Evolutionary conservation across 2,797 vertebrate genomes (phyloP).

Genomic region (Iguana delicatissima): DNA sequence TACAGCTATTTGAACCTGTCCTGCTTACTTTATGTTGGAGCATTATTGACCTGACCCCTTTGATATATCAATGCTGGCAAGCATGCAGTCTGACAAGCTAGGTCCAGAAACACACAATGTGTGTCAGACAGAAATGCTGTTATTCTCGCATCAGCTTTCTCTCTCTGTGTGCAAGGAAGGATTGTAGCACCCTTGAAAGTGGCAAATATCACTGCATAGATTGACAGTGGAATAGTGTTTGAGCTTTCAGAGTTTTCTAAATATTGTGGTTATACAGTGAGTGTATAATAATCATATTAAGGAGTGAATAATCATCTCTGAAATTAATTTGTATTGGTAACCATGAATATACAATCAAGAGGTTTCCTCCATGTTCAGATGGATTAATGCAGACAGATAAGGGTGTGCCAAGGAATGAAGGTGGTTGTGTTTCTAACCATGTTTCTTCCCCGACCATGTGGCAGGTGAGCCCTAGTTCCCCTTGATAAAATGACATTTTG

Average conservation of each 20-base stretch:
- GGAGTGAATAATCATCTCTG: neutral
- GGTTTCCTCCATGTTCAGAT: neutral
- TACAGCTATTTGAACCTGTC: conserved; percentile 43
- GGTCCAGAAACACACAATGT: conserved; percentile 38
- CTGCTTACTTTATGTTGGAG: conserved; percentile 43
- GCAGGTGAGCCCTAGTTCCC: too few species aligned
- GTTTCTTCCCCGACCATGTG: too few species aligned
- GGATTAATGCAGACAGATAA: neutral
- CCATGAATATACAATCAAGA: neutral
- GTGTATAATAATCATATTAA: neutral
- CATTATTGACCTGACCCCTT: conserved; percentile 29
- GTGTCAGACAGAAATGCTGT: neutral
- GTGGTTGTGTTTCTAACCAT: too few species aligned
- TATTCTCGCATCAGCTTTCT: conserved; percentile 21
- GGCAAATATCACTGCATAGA: neutral
- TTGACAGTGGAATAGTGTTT: neutral
- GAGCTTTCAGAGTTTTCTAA: neutral
- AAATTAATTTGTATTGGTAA: neutral
- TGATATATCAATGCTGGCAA: conserved; percentile 43
- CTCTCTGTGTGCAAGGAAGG: conserved; percentile 55
- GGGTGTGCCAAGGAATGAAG: too few species aligned
- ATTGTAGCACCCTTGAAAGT: conserved; percentile 5
- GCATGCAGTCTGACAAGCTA: conserved; percentile 47
- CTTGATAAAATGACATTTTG: too few species aligned
- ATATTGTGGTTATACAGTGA: neutral